These are phyloP conservation scores for Poliocrania exsul DNA, from an alignment of 2,797 vertebrate species.

Conservation along the genomic window DNA sequence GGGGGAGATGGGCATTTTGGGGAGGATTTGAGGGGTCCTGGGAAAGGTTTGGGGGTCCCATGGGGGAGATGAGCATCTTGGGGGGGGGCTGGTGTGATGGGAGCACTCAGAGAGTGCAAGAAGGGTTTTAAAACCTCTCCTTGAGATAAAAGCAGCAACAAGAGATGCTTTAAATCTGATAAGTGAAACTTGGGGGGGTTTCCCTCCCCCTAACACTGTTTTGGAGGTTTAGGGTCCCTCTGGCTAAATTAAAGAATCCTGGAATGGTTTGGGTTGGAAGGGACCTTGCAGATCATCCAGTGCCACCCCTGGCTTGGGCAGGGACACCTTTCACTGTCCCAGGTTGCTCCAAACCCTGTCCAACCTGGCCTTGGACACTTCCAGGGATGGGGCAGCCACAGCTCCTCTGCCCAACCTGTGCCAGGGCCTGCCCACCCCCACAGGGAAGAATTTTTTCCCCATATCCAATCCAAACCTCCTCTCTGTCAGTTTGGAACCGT, in stretches of 20 bases:
- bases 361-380: neutral
- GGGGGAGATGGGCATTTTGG: too few relatives aligned
- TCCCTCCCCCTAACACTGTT: too few relatives aligned
- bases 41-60: too few relatives aligned
- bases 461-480: neutral
- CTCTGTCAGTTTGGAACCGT: neutral
- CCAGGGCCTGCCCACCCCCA: neutral
- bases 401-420: neutral
- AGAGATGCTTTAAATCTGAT: too few relatives aligned
- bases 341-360: too few relatives aligned
- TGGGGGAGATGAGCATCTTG: too few relatives aligned
- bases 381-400: neutral
- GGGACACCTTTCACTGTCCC: too few relatives aligned
- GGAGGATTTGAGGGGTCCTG: too few relatives aligned
- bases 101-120: neutral
- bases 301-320: neutral
- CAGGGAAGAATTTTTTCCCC: too few relatives aligned
- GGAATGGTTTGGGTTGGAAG: neutral
- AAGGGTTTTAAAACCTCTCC: neutral
- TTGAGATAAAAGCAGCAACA: neutral
- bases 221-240: too few relatives aligned
- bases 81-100: neutral
- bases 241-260: too few relatives aligned
- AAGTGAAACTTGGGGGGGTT: too few relatives aligned
- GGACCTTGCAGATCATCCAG: fast-evolving